Evolutionary conservation across 2,888 invertebrate genomes (phyloP).

Genomic region (Allolobophora icterica): DNA sequence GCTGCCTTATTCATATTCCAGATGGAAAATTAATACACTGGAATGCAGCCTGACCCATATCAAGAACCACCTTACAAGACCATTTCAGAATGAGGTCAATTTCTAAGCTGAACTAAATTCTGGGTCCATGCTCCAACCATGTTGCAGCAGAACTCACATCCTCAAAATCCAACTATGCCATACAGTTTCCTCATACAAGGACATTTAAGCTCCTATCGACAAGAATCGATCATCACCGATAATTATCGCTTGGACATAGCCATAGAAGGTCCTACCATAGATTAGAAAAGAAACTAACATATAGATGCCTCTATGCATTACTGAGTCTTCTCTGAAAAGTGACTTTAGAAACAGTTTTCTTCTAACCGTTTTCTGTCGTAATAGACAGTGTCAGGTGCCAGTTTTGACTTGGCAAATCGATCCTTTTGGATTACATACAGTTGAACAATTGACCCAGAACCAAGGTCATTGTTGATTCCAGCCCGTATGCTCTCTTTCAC

Average conservation of each 20-base stretch:
- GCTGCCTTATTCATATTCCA: too few species aligned
- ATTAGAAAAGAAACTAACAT: not conserved
- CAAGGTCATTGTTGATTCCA: slow-evolving; percentile 22
- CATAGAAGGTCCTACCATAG: not conserved
- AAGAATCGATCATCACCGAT: not conserved
- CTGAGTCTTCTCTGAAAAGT: not conserved
- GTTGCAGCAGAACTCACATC: too few species aligned
- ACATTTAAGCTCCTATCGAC: too few species aligned
- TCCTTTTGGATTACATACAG: not conserved
- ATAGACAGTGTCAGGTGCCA: not conserved
- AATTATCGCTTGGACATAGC: not conserved
- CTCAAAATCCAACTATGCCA: too few species aligned
- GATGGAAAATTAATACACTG: too few species aligned
- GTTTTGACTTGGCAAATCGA: not conserved
- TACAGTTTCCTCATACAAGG: too few species aligned
- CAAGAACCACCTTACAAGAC: too few species aligned
- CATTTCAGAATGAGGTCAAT: too few species aligned
- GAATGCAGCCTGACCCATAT: too few species aligned
- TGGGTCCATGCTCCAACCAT: too few species aligned
- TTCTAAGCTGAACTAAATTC: too few species aligned
- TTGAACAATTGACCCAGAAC: not conserved
- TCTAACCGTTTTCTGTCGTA: not conserved
- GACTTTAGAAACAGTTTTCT: not conserved
- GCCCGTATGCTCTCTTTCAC: slow-evolving; percentile 13
- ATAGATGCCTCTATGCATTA: not conserved